Evolutionary conservation across 2,797 vertebrate species (phyloP).

Genomic region (Spatula clypeata): DNA sequence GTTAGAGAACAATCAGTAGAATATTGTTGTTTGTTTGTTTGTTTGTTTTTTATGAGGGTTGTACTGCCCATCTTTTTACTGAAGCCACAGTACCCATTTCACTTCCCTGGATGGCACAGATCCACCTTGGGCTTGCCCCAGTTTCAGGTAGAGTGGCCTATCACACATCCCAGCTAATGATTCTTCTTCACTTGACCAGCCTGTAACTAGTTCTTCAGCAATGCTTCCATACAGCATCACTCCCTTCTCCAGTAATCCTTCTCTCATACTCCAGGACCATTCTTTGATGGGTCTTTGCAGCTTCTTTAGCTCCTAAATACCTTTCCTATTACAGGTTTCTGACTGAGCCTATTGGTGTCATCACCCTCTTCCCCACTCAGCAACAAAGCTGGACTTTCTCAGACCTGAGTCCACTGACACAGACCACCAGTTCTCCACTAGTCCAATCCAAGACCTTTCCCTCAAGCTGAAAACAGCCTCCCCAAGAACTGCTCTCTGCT

Average conservation of each 20-base stretch:
- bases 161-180: not conserved
- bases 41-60: not conserved
- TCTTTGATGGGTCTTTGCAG: not conserved
- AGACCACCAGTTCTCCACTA: not conserved
- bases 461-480: fast-evolving
- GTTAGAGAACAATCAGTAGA: not conserved
- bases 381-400: not conserved
- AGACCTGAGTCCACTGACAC: not conserved
- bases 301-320: not conserved
- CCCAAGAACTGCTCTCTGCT: not conserved
- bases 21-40: not conserved
- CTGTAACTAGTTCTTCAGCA: not conserved
- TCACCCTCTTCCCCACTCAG: not conserved
- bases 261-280: not conserved
- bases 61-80: not conserved
- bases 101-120: not conserved
- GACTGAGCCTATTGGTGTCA: not conserved
- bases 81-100: not conserved
- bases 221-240: not conserved
- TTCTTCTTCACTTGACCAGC: not conserved
- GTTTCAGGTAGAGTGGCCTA: not conserved
- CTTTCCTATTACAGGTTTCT: not conserved
- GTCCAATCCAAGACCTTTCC: not conserved
- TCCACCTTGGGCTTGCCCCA: not conserved
- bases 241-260: not conserved